Conservation (phyloP, 2,888 invertebrate genomes). For the Drosophila colorata region DNA sequence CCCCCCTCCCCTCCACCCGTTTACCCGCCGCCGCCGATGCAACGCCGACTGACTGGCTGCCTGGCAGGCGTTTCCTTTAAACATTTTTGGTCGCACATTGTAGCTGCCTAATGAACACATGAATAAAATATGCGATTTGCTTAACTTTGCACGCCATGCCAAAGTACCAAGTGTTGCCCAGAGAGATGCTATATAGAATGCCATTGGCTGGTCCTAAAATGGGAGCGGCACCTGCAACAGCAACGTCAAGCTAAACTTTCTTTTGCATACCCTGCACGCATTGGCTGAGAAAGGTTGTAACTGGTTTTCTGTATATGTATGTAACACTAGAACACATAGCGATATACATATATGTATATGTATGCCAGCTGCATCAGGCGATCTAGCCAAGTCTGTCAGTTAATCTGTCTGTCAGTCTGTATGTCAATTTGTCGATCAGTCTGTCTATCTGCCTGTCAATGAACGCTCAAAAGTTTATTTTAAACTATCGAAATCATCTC, state of each 20-base stretch:
- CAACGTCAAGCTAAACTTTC: slow-evolving; percentile 27
- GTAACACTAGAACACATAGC: too few species aligned
- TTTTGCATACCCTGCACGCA: background rate
- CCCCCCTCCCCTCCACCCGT: too few species aligned
- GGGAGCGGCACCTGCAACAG: slow-evolving; percentile 44
- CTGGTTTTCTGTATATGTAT: too few species aligned
- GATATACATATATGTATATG: too few species aligned
- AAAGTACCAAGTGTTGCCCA: slow-evolving; percentile 13
- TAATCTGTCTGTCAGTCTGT: too few species aligned
- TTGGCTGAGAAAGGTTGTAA: too few species aligned
- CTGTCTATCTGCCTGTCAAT: too few species aligned
- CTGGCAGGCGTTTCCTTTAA: slow-evolving; percentile 72
- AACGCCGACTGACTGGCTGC: slow-evolving; percentile 33
- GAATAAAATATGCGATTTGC: slow-evolving; percentile 81
- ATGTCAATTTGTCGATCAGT: too few species aligned
- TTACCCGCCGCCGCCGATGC: slow-evolving; percentile 7
- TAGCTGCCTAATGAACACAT: slow-evolving; percentile 81
- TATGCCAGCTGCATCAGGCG: too few species aligned
- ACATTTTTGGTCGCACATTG: slow-evolving; percentile 82
- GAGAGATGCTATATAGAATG: slow-evolving; percentile 32
- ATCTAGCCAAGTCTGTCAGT: too few species aligned
- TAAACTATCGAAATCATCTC: too few species aligned
- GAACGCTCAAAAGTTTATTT: too few species aligned
- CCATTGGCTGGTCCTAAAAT: slow-evolving; percentile 32
- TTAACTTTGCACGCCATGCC: slow-evolving; percentile 75